Evolutionary conservation across 2,797 vertebrate genomes (phyloP), one percentile per base, ranked within the genome.

Genomic region (Danio albolineatus): DNA sequence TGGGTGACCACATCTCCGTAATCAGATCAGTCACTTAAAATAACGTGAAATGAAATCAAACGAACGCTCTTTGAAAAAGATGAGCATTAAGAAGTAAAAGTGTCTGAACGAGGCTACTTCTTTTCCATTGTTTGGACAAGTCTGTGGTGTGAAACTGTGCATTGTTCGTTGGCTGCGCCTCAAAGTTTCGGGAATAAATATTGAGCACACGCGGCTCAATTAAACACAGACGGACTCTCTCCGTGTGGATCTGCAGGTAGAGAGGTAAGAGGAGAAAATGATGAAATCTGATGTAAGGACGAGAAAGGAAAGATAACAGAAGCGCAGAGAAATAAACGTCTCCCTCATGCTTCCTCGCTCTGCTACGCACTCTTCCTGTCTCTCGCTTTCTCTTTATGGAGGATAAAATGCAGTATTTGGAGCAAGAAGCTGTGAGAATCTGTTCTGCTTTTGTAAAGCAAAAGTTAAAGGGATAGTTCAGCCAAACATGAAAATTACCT

Each of bases 271-370:
- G 59, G 61, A 64, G 74, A 69, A 82, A 82, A 69, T 85, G 84
- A 85, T 84, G 84, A 85, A 85, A 85, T 84, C 84, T 84, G 84
- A 84, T 85, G 84, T 85, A 85, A 85, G 79, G 73, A 82, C 69
- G 76, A 82, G 83, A 82, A 83, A 84, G 67, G 72, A 76, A 17
- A 59, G 69, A 79, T 81, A 79, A 77, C 43, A 76, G 46, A 74
- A 74, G 70, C 74, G 62, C 67, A 76, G 39, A n/a, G 57, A 76
- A 69, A 54, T 79, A 82, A 76, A 82, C 73, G 76, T 86, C 75
- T 76, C 59, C 77, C 54, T 39, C 28, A 44, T 48, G 14, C 65
- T 64, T 76, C 16, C 44, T 61, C 57, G 28, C 17, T 44, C 62
- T 74, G 60, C 62, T 46, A 67, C n/a, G 14, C 44, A 56, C 21